A percentile compares a stretch with the other conserved stretches of the same genome.
Conservation (phyloP, 2,797 vertebrate species). For the Diglossa cyanea region DNA sequence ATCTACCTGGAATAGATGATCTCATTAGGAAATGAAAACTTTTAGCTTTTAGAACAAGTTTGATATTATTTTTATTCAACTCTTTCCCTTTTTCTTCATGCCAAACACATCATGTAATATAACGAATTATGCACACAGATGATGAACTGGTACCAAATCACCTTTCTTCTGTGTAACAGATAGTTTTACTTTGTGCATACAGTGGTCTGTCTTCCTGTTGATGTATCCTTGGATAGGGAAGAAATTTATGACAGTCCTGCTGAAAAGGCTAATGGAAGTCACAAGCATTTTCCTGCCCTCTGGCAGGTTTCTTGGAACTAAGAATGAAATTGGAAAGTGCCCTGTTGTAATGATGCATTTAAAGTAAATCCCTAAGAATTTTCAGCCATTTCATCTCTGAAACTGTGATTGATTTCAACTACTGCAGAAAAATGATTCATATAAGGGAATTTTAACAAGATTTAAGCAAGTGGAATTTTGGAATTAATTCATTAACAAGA, state of each 20-base stretch:
- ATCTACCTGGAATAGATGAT: constrained; percentile 37
- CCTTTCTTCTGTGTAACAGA: constrained; percentile 11
- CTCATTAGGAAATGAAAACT: constrained; percentile 52
- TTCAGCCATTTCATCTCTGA: not conserved
- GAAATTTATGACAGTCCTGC: constrained; percentile 49
- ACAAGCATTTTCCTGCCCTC: constrained; percentile 33
- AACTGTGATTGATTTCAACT: not conserved
- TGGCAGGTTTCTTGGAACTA: constrained; percentile 13
- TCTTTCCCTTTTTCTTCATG: not conserved
- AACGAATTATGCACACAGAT: constrained; percentile 28
- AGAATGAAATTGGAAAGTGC: constrained; percentile 2
- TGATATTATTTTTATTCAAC: constrained; percentile 5
- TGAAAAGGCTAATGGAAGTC: constrained; percentile 60
- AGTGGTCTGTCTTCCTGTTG: not conserved
- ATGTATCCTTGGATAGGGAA: not conserved
- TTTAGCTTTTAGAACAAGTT: not conserved
- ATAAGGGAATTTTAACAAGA: not conserved
- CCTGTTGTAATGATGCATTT: not conserved
- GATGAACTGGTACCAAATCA: constrained; percentile 36
- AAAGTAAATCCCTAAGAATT: constrained; percentile 34
- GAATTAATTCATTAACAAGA: constrained; percentile 16
- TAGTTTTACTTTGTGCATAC: constrained; percentile 10
- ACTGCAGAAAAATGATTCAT: not conserved
- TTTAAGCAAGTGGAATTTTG: not conserved
- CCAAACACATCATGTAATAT: not conserved